Evolutionary conservation across 23 tunicate genomes (phyloP).

Genomic region (Ascidia mentula): DNA sequence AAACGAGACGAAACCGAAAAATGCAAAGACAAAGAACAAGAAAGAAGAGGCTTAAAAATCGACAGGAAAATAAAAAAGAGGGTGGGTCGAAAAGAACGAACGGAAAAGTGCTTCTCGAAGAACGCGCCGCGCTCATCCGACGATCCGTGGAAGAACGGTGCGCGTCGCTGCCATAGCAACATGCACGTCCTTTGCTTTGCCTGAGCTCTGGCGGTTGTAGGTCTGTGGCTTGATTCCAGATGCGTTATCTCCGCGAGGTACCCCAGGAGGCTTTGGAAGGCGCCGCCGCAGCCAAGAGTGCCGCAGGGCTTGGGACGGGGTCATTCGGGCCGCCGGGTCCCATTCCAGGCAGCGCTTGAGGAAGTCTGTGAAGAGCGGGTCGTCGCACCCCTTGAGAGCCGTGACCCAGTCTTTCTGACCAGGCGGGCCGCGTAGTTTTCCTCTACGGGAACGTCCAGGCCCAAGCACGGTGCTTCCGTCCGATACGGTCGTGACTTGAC

Average conservation of each 20-base stretch:
- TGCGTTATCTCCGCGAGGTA: constrained; percentile 11
- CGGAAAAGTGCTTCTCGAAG: neutral
- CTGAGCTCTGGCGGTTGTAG: constrained; percentile 48
- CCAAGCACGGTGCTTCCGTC: constrained; percentile 93
- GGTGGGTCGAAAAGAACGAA: neutral
- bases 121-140: constrained; percentile 26
- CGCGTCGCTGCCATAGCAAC: constrained; percentile 64
- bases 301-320: constrained; percentile 94
- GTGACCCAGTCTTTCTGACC: constrained; percentile 92
- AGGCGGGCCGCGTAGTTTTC: constrained; percentile 93
- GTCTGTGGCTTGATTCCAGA: constrained; percentile 18
- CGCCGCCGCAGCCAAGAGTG: constrained; percentile 96
- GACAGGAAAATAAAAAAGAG: neutral
- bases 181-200: constrained; percentile 65
- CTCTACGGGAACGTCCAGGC: constrained; percentile 89
- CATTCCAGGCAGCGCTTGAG: constrained; percentile 90
- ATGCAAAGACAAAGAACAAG: neutral
- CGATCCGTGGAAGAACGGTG: constrained; percentile 88
- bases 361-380: constrained; percentile 85
- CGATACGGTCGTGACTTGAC: constrained; percentile 82
- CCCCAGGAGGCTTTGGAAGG: constrained; percentile 77
- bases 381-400: constrained; percentile 96
- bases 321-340: constrained; percentile 90
- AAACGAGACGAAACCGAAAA: neutral
- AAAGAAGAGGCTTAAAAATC: neutral